Conservation (phyloP, 2,888 invertebrate species). For the Gastrophysa polygoni region DNA sequence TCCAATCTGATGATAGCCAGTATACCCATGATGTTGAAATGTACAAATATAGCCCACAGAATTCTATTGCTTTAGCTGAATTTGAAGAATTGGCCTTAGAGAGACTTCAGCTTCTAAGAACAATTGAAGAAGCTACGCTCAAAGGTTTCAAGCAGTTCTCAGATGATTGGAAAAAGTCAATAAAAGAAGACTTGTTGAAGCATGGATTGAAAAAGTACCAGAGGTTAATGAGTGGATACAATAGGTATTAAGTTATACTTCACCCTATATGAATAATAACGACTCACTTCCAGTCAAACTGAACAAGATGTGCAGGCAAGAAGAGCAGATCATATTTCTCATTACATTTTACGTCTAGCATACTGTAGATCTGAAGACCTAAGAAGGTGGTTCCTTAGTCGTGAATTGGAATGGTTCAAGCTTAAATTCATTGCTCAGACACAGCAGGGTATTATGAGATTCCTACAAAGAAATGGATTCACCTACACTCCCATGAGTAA, state of each 20-base stretch:
- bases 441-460: conserved; percentile 67
- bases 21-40: conserved; percentile 81
- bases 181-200: conserved; percentile 69
- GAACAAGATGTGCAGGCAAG: conserved; percentile 71
- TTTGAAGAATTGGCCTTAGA: conserved; percentile 89
- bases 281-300: conserved; percentile 56
- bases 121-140: conserved; percentile 74
- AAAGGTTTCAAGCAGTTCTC: conserved; percentile 68
- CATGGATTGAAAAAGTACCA: conserved; percentile 71
- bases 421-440: conserved; percentile 72
- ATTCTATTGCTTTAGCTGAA: conserved; percentile 77
- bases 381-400: conserved; percentile 83
- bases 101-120: conserved; percentile 77
- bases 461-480: conserved; percentile 70
- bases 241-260: conserved; percentile 35
- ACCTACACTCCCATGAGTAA: conserved; percentile 70
- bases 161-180: conserved; percentile 71
- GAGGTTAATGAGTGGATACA: conserved; percentile 62
- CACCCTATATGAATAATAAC: background rate
- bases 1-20: conserved; percentile 58
- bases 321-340: conserved; percentile 86
- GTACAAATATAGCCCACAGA: conserved; percentile 77
- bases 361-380: conserved; percentile 89
- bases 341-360: conserved; percentile 89
- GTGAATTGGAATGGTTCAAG: conserved; percentile 90